Base-by-base conservation (phyloP, 2,113 vertebrate species). In the Mormyrus lacerda region DNA sequence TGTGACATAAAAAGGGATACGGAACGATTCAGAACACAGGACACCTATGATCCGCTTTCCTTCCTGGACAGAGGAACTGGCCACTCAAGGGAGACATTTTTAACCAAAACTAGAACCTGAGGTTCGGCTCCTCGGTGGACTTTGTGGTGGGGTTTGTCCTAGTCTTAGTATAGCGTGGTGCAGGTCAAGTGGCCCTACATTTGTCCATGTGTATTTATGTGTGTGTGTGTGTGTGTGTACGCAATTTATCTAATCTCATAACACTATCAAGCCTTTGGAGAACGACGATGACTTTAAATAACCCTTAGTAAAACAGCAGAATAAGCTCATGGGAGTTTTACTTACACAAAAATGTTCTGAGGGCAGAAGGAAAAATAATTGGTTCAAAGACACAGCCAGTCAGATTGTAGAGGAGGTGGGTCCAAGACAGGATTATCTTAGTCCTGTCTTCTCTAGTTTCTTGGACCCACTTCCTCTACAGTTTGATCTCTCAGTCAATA, bases 1-100 rank as follows among this genome's bases (percentile, higher is more conserved):
- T 91, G 92, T 15, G 90, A 89, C 93, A 93, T 94, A 88, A 87
- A 91, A 93, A 92, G 87, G 93, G 47, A 91, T 91, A 93, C 92
- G 92, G 91, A 94, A 93, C 91, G 76, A 90, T 87, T 90, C 3
- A 90, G 90, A 93, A 90, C 47, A 86, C 48, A 88, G 89, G 51
- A 88, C 53, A 82, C 87, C 91, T 89, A 90, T 93, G 42, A 47
- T 47, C 3, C 73, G 3, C 73, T 17, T 79, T 93, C 91, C 44
- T 48, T 24, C 83, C 45, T 44, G 82, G 17, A 84, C 39, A 84
- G 19, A 84, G 45, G 45, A 84, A 47, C 82, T 7, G 0, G 17
- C 21, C 47, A 21, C 45, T 90, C 11, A 92, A 88, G 15, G 69
- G 69, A 17, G 69, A 87, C 92, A 55, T 50, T 15, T n/a, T 17